phyloP scores from a whole-genome alignment of 2,888 invertebrate genomes.

The Lathronympha strigana region DNA sequence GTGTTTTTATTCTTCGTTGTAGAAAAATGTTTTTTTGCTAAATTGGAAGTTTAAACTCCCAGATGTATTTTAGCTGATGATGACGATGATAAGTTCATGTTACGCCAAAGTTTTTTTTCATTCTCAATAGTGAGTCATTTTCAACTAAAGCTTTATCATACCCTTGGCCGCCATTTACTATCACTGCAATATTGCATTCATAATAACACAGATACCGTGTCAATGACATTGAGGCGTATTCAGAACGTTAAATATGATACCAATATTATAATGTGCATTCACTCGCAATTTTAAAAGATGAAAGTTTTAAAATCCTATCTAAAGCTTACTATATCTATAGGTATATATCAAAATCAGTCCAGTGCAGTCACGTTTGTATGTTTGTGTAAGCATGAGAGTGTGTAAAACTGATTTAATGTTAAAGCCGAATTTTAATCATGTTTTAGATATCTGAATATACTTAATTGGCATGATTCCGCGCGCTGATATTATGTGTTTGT shows the following conservation, averaged over 20 bases:
- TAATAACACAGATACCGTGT: constrained; percentile 14
- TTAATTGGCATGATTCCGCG: not conserved
- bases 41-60: no score
- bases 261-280: not conserved
- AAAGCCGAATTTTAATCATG: not conserved
- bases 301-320: no score
- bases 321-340: no score
- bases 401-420: not conserved
- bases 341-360: no score
- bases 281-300: no score
- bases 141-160: not conserved
- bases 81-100: no score
- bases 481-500: not conserved
- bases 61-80: no score
- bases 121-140: not conserved
- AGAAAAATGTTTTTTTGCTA: no score
- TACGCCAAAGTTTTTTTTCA: no score
- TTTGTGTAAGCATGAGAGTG: no score
- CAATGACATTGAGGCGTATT: constrained; percentile 29
- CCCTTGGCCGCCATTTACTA: constrained; percentile 17
- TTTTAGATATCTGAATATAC: not conserved
- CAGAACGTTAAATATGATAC: not conserved
- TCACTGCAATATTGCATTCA: constrained; percentile 11
- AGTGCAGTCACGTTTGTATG: not conserved
- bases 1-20: no score